Evolutionary conservation across 23 tunicate species (phyloP).

Genomic region (Clavelina lepadiformis): DNA sequence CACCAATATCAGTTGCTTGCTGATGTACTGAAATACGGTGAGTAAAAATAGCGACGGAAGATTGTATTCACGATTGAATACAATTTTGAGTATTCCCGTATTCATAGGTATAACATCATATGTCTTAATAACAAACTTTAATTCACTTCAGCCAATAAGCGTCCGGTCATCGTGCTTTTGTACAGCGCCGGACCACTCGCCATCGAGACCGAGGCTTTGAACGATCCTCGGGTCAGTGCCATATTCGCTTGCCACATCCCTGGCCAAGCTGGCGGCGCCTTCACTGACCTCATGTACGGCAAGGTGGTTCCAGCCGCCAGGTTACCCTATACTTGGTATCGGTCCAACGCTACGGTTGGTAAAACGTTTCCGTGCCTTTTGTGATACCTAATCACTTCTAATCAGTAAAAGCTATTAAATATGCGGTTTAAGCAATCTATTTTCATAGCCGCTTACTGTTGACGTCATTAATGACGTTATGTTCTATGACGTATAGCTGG

Average conservation of each 20-base stretch:
- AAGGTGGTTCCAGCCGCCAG: conserved; percentile 63
- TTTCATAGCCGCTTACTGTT: no score
- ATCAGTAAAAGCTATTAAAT: background rate
- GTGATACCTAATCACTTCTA: background rate
- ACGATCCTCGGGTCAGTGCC: conserved; percentile 20
- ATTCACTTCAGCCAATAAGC: no score
- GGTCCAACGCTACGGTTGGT: conserved; percentile 25
- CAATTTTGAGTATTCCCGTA: no score
- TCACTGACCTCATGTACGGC: conserved; percentile 35
- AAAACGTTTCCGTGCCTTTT: no score
- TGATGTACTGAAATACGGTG: conserved; percentile 55
- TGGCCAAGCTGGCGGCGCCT: conserved; percentile 65
- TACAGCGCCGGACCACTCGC: conserved; percentile 83
- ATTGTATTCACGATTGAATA: no score
- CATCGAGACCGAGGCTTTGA: conserved; percentile 27
- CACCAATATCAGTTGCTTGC: conserved; percentile 48
- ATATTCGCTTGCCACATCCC: conserved; percentile 66
- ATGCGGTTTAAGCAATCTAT: no score
- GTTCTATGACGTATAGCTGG: no score
- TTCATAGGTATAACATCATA: no score
- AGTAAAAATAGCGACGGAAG: no score
- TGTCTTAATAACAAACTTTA: no score
- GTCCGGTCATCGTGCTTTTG: conserved; percentile 37
- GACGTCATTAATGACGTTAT: no score
- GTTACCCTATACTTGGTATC: conserved; percentile 78